These are phyloP conservation scores for Hedya salicella DNA, from an alignment of 2,888 invertebrate species.

Conservation along the genomic window DNA sequence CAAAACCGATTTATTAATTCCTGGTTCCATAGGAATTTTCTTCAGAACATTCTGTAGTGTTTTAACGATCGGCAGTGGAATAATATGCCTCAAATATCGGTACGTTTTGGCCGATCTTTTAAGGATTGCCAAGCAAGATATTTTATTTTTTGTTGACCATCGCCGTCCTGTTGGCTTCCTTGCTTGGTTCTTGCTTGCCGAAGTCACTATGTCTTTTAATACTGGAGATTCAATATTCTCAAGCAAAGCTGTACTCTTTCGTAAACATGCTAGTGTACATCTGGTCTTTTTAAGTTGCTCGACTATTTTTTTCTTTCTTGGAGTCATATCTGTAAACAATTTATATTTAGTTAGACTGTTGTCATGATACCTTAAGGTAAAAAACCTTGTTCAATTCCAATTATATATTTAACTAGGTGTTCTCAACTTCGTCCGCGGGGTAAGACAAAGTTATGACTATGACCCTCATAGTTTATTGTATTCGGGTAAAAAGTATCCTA, in stretches of 20 bases:
- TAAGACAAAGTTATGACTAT: too few species aligned
- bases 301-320: not conserved
- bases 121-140: not conserved
- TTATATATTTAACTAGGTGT: too few species aligned
- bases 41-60: not conserved
- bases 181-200: not conserved
- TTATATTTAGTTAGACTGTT: too few species aligned
- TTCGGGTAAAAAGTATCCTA: too few species aligned
- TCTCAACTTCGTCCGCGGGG: too few species aligned
- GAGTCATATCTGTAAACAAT: too few species aligned
- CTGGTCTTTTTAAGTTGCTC: not conserved
- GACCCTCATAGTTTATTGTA: too few species aligned
- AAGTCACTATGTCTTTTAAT: not conserved
- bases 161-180: not conserved
- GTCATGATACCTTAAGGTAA: too few species aligned
- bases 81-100: not conserved
- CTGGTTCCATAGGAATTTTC: not conserved
- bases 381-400: too few species aligned
- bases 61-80: not conserved
- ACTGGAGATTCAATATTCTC: not conserved
- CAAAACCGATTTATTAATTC: not conserved
- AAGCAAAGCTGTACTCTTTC: not conserved
- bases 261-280: not conserved
- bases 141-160: not conserved
- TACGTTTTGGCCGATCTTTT: constrained; percentile 3